Evolutionary conservation across 2,797 vertebrate species (phyloP).

Genomic region (Myoxocephalus aenaeus): DNA sequence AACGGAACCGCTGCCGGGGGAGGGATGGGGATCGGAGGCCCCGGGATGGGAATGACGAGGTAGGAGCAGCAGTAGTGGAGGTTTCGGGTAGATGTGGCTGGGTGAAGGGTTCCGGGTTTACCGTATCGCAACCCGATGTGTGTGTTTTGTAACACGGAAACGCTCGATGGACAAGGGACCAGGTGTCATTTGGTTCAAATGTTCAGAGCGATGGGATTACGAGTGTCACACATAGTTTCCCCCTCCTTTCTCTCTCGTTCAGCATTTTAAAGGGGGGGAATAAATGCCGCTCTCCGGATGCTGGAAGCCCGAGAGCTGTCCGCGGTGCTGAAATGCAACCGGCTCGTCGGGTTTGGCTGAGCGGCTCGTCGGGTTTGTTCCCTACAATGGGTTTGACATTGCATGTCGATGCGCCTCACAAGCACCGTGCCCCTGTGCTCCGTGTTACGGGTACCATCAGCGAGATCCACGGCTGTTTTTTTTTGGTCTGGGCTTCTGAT

Average conservation of each 20-base stretch:
- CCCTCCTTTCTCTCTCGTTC: neutral
- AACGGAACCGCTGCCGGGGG: constrained; percentile 85
- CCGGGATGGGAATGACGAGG: constrained; percentile 82
- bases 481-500: constrained; percentile 4
- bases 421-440: constrained; percentile 1
- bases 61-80: constrained; percentile 58
- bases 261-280: neutral
- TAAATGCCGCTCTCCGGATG: neutral
- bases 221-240: constrained; percentile 12
- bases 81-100: constrained; percentile 21
- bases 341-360: neutral
- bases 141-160: constrained; percentile 35
- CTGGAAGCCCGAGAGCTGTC: constrained; percentile 52
- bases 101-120: constrained; percentile 27
- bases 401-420: constrained; percentile 12
- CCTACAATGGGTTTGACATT: constrained; percentile 45
- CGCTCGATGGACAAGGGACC: constrained; percentile 13
- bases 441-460: neutral
- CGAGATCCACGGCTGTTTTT: neutral
- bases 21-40: constrained; percentile 80
- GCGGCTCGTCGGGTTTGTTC: neutral
- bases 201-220: neutral
- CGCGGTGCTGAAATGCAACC: constrained; percentile 63
- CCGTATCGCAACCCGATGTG: constrained; percentile 1
- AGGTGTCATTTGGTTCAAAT: neutral